A percentile compares a stretch with the other conserved stretches of the same genome.
Conservation (phyloP, 2,888 invertebrate genomes). For the Drosophila neotestacea region DNA sequence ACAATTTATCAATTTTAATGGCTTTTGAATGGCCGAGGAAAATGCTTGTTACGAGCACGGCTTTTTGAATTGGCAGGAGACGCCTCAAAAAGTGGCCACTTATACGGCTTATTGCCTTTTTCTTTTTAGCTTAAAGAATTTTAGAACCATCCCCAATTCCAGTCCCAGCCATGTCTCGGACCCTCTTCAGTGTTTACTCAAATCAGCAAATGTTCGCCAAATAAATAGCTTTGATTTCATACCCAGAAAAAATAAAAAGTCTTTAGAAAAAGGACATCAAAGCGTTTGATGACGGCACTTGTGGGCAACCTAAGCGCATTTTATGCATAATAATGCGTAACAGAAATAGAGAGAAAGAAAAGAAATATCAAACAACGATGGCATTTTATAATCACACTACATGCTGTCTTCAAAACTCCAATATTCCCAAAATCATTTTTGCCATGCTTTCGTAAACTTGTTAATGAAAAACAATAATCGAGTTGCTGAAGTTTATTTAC, state of each 20-base stretch:
- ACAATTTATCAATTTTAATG: constrained; percentile 74
- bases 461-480: neutral
- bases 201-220: constrained; percentile 64
- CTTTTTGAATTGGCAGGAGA: neutral
- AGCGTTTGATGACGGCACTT: constrained; percentile 48
- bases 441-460: neutral
- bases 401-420: neutral
- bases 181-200: constrained; percentile 56
- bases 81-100: constrained; percentile 67
- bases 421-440: constrained; percentile 25
- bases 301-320: constrained; percentile 59
- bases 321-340: constrained; percentile 72
- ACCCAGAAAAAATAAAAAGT: constrained; percentile 2
- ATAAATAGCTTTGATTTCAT: constrained; percentile 74
- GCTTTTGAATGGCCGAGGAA: constrained; percentile 54
- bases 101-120: constrained; percentile 75
- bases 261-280: constrained; percentile 67
- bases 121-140: constrained; percentile 33
- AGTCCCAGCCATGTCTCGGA: neutral
- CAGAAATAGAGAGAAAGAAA: constrained; percentile 17
- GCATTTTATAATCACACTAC: constrained; percentile 44
- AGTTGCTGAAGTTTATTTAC: constrained; percentile 1
- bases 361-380: constrained; percentile 26
- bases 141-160: neutral
- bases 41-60: constrained; percentile 36